Conservation (phyloP, 2,797 vertebrate genomes). For the Xenopus petersii region DNA sequence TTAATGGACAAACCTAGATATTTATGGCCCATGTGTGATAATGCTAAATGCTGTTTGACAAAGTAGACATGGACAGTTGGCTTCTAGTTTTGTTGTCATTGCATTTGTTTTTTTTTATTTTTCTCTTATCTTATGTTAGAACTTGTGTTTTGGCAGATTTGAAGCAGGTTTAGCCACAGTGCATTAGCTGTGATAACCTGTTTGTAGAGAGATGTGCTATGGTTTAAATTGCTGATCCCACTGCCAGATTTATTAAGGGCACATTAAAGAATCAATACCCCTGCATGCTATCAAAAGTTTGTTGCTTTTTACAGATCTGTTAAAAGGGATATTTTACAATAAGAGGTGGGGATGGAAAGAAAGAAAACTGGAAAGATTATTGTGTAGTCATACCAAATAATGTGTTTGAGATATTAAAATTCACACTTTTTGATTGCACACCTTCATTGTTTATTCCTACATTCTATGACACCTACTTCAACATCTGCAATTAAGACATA, state of each 20-base stretch:
- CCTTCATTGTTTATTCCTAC: no score
- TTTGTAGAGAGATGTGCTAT: slow-evolving; percentile 7
- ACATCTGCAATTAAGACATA: no score
- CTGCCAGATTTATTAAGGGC: slow-evolving; percentile 17
- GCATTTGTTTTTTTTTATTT: not conserved
- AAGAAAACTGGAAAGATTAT: no score
- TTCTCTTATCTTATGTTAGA: not conserved
- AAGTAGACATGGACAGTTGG: no score
- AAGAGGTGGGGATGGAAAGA: no score
- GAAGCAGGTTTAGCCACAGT: not conserved
- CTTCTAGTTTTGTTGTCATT: not conserved
- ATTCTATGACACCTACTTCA: no score
- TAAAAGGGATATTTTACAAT: not conserved
- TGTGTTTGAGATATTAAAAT: not conserved
- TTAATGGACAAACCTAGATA: no score
- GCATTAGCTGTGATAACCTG: slow-evolving; percentile 32
- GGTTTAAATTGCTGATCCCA: slow-evolving; percentile 11
- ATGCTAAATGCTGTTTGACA: no score
- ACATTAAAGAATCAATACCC: slow-evolving; percentile 19
- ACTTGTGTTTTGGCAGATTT: slow-evolving; percentile 4
- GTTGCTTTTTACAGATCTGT: not conserved
- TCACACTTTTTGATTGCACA: no score
- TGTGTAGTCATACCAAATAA: no score
- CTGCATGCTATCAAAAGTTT: slow-evolving; percentile 4
- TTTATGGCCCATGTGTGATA: no score